phyloP scores from a whole-genome alignment of 2,113 vertebrate species.

The Salvator merianae region DNA sequence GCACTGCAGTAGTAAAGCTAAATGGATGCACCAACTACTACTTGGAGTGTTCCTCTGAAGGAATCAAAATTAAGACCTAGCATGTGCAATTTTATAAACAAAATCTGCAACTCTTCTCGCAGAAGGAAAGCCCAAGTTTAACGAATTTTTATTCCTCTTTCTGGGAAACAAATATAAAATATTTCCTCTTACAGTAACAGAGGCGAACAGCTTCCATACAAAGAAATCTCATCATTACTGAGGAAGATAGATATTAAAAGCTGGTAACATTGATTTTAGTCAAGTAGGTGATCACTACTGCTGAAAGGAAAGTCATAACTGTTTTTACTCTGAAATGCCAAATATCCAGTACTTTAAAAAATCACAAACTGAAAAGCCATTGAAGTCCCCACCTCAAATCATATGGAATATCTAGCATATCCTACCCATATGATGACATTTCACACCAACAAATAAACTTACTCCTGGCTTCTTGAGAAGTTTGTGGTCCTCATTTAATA shows the following conservation, averaged over 20 bases:
- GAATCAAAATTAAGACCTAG: not conserved
- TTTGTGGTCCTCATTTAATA: not conserved
- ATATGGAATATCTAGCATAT: not conserved
- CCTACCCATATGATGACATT: not conserved
- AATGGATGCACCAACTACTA: not conserved
- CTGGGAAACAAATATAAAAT: slow-evolving; percentile 15
- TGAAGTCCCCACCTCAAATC: not conserved
- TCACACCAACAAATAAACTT: not conserved
- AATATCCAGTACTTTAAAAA: not conserved
- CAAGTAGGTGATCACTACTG: not conserved
- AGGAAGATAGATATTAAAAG: not conserved
- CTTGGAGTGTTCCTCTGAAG: not conserved
- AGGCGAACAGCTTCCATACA: not conserved
- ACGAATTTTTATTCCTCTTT: not conserved
- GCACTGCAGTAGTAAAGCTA: not conserved
- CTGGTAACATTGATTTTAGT: not conserved
- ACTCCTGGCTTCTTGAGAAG: not conserved
- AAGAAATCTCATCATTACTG: slow-evolving; percentile 2
- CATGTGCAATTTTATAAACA: not conserved
- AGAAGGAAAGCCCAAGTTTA: slow-evolving; percentile 13
- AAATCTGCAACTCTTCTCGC: not conserved
- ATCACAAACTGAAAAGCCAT: not conserved
- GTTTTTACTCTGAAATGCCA: slow-evolving; percentile 12
- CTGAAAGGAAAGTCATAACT: not conserved
- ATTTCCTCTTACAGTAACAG: slow-evolving; percentile 10